Percentiles rank a stretch among this genome's conserved stretches.
Conservation (phyloP, 2,888 invertebrate species). For the Drosophila leonis region DNA sequence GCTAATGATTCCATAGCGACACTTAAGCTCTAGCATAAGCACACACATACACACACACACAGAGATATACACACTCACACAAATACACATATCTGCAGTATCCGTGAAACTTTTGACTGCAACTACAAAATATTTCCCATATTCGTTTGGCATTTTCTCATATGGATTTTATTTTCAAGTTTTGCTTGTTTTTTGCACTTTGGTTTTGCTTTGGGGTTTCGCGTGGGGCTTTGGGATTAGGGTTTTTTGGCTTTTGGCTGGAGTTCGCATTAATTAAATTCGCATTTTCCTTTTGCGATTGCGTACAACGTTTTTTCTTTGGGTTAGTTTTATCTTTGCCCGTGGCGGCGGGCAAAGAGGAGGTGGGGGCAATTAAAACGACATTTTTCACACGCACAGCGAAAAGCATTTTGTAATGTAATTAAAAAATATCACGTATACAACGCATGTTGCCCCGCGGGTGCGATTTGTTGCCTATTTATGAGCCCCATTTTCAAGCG, state of each 20-base stretch:
- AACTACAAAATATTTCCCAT: conserved; percentile 68
- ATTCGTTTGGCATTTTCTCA: conserved; percentile 52
- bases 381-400: conserved; percentile 58
- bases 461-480: conserved; percentile 71
- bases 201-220: neutral
- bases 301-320: conserved; percentile 23
- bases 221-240: conserved; percentile 20
- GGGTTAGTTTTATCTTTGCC: conserved; percentile 30
- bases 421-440: conserved; percentile 79
- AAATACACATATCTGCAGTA: neutral
- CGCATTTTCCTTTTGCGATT: conserved; percentile 45
- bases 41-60: neutral
- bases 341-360: neutral
- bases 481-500: conserved; percentile 53
- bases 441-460: conserved; percentile 69
- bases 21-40: conserved; percentile 40
- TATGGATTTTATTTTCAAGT: conserved; percentile 11
- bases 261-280: conserved; percentile 67
- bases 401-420: conserved; percentile 60
- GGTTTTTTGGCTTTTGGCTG: conserved; percentile 20
- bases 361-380: conserved; percentile 60
- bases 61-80: neutral
- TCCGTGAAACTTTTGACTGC: conserved; percentile 54
- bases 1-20: conserved; percentile 53
- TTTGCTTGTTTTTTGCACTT: conserved; percentile 7